Conservation (phyloP, 2,113 vertebrate genomes). For the Melanostigma gelatinosum region DNA sequence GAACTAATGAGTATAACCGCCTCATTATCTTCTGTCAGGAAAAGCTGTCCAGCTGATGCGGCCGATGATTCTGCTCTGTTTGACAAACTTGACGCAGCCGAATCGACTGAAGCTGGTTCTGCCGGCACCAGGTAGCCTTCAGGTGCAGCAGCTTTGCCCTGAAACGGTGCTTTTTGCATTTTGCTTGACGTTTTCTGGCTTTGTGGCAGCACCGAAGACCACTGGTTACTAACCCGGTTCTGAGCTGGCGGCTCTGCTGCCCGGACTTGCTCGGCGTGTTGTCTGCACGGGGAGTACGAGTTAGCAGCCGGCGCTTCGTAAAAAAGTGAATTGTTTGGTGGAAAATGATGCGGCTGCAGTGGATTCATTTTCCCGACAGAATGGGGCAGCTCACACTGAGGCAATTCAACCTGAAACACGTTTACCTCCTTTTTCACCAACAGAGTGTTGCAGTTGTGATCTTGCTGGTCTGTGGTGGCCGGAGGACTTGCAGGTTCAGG, state of each 20-base stretch:
- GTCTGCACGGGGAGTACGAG: neutral
- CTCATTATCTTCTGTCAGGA: neutral
- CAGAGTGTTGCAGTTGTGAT: neutral
- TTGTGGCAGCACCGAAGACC: slow-evolving; percentile 5
- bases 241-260: neutral
- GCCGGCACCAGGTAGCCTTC: neutral
- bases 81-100: neutral
- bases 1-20: slow-evolving; percentile 45
- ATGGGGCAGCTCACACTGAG: neutral
- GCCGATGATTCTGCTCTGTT: neutral
- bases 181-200: slow-evolving; percentile 33
- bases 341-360: neutral
- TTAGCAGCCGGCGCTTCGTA: neutral
- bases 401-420: neutral
- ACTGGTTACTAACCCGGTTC: slow-evolving; percentile 5
- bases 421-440: neutral
- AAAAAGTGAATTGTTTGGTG: slow-evolving; percentile 4
- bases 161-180: slow-evolving; percentile 9
- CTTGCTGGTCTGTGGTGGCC: neutral
- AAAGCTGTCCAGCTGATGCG: neutral
- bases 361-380: slow-evolving; percentile 16
- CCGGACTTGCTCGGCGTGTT: neutral
- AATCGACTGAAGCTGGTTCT: neutral
- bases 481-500: neutral
- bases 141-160: neutral